Base-by-base conservation (phyloP, 2,113 vertebrate genomes). In the Sylvicapra grimmia region DNA sequence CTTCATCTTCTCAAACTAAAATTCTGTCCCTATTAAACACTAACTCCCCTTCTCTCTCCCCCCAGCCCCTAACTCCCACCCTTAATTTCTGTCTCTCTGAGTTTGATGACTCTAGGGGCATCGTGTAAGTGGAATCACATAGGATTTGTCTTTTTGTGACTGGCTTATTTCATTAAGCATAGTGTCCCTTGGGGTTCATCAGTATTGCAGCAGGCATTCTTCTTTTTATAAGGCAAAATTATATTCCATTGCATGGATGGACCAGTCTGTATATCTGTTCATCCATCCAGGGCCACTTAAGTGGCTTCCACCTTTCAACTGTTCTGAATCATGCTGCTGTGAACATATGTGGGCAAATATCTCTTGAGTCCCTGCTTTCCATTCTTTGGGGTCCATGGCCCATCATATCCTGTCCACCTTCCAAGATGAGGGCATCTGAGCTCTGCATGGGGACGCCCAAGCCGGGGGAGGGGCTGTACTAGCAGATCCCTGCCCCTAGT, bases 41-140 rank as follows among this genome's bases (percentile, higher is more conserved):
- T 0, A 1, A 25, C 29, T 15, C 10, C 29, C 25, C n/a, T 2
- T 1, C 1, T 47, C 58, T 13, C 29, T 16, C 11, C 19, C 36
- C 49, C 25, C 0, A 12, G 51, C 1, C 1, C 7, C 54, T 1
- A 31, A 11, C 4, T 25, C 29, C 16, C 19, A 3, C 4, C 21
- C 23, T 4, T 10, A 19, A 33, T 72, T 13, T 14, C 77, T 36
- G 11, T 61, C 33, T 58, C 36, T 4, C 3, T 0, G 21, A 33
- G 1, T 8, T 3, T 6, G n/a, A 19, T 2, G 1, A 31, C 18
- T 1, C 40, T 1, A 29, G 75, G 36, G 8, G 23, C 51, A 2
- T 51, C 31, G 0, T 1, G 0, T 13, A 3, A 31, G 27, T 2
- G 15, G 56, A 31, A 1, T 21, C 31, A 4, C 0, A 2, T 2